Conservation (phyloP, 1,140 invertebrate species). For the Lepeophtheirus salmonis region DNA sequence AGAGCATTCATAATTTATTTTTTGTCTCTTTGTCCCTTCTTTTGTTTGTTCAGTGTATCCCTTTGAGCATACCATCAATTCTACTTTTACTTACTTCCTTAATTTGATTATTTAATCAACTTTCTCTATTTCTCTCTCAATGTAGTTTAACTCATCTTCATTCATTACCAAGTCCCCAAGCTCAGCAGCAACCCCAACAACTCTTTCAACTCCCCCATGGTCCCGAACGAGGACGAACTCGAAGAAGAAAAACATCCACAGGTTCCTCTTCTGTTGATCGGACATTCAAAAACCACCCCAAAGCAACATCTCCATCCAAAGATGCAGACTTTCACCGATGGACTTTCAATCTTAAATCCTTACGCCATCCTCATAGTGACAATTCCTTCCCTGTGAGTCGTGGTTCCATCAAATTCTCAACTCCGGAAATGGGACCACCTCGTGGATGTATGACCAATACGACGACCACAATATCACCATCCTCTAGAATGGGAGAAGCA, state of each 20-base stretch:
- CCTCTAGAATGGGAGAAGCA: background rate
- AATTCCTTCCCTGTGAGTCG: background rate
- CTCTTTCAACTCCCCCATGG: too few species aligned
- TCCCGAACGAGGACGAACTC: background rate
- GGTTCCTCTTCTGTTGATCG: background rate
- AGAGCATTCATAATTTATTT: too few species aligned
- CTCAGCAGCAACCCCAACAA: background rate
- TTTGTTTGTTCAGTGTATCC: too few species aligned
- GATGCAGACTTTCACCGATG: background rate
- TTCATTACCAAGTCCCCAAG: too few species aligned
- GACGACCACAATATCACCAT: background rate
- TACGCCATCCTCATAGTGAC: background rate
- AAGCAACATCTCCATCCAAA: background rate
- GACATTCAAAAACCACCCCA: background rate
- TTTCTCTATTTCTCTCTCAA: too few species aligned
- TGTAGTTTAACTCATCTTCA: background rate
- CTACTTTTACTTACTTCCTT: too few species aligned
- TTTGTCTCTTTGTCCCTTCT: too few species aligned
- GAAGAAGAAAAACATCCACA: background rate
- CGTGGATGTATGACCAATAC: background rate
- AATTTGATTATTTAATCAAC: background rate
- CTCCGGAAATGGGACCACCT: background rate
- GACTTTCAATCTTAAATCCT: background rate
- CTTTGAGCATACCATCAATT: too few species aligned
- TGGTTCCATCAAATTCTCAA: background rate